Percentiles rank a stretch among this genome's conserved stretches.
These are phyloP conservation scores for Epistrophe grossulariae DNA, from an alignment of 2,888 invertebrate genomes.

Conservation along the genomic window DNA sequence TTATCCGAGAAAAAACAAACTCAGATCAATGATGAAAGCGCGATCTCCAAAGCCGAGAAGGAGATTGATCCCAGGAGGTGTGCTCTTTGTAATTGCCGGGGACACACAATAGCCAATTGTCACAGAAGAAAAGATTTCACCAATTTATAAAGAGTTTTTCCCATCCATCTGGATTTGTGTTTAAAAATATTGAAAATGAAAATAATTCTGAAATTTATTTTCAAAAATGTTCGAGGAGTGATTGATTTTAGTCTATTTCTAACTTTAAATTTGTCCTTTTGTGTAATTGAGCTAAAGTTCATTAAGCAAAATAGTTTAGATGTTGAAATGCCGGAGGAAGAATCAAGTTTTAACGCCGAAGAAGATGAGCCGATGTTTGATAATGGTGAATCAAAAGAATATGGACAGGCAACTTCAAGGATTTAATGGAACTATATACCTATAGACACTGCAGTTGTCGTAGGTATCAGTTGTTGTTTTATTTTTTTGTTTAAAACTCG, in stretches of 20 bases:
- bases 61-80: neutral
- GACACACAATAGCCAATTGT: constrained; percentile 38
- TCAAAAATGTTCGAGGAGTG: neutral
- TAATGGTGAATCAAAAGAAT: neutral
- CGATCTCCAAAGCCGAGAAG: neutral
- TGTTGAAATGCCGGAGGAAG: neutral
- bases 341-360: neutral
- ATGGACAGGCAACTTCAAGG: neutral
- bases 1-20: too few relatives aligned
- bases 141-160: neutral
- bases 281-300: neutral
- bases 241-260: constrained; percentile 11
- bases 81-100: constrained; percentile 19
- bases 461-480: too few relatives aligned
- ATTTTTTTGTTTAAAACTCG: neutral
- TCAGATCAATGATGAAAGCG: neutral
- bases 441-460: neutral
- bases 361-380: constrained; percentile 15
- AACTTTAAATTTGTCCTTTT: neutral
- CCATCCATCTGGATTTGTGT: neutral
- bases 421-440: neutral
- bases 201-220: neutral
- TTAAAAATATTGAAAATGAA: neutral
- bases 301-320: constrained; percentile 6
- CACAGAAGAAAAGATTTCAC: neutral